Conservation (phyloP, 2,797 vertebrate genomes). For the Rhabdophis nuchalis region DNA sequence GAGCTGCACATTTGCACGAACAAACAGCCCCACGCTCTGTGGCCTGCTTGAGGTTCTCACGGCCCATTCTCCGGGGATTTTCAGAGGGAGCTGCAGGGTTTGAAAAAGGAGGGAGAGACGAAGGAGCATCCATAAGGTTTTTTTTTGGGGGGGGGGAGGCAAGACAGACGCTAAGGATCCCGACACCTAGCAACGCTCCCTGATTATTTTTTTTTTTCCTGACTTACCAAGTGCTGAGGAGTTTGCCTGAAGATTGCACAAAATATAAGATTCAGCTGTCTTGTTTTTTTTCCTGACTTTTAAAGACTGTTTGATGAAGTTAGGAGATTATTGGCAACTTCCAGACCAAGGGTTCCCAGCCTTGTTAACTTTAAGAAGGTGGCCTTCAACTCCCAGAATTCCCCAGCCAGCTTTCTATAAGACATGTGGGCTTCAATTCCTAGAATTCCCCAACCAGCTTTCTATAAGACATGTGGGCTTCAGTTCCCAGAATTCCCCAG, state of each 20-base stretch:
- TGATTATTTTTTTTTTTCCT: constrained; percentile 28
- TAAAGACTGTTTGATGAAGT: neutral
- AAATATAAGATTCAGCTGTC: constrained; percentile 41
- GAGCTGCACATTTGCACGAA: constrained; percentile 23
- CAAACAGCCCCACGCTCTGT: constrained; percentile 60
- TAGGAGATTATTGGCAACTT: neutral
- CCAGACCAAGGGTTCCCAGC: neutral
- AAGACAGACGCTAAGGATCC: neutral
- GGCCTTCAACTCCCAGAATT: too few relatives aligned
- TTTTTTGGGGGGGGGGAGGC: neutral
- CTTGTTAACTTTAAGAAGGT: too few relatives aligned
- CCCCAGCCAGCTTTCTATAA: too few relatives aligned
- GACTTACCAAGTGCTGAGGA: constrained; percentile 36
- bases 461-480: too few relatives aligned
- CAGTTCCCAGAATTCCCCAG: too few relatives aligned
- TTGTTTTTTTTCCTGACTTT: neutral
- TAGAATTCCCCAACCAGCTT: too few relatives aligned
- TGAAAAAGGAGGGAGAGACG: constrained; percentile 5
- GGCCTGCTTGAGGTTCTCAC: constrained; percentile 68
- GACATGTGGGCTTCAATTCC: too few relatives aligned
- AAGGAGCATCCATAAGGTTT: neutral
- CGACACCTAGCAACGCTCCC: constrained; percentile 1
- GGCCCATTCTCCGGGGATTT: constrained; percentile 65
- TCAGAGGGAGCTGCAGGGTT: neutral
- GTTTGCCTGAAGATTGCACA: constrained; percentile 33